phyloP scores from a whole-genome alignment of 1,140 invertebrate species.

The Dreissena polymorpha region DNA sequence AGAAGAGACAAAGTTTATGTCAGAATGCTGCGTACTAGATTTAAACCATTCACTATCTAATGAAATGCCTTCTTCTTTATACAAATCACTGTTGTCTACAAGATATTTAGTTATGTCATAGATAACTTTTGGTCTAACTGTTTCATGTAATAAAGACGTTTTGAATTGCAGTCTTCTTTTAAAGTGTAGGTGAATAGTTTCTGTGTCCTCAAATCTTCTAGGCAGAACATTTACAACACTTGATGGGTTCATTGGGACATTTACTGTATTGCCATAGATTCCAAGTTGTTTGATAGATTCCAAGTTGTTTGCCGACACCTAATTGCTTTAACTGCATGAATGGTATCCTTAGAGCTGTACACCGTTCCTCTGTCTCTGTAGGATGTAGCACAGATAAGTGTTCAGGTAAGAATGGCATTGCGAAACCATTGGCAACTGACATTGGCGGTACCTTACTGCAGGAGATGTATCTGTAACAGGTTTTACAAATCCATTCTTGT shows the following conservation, averaged over 20 bases:
- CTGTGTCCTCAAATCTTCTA: no score
- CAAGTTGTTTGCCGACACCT: constrained; percentile 48
- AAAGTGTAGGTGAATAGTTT: no score
- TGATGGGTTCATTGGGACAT: constrained; percentile 52
- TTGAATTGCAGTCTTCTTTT: constrained; percentile 33
- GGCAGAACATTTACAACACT: constrained; percentile 15
- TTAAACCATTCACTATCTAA: constrained; percentile 35
- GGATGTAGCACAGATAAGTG: background rate
- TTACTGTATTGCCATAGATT: constrained; percentile 53
- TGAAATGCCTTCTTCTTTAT: no score
- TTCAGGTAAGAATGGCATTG: background rate
- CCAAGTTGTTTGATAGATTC: no score
- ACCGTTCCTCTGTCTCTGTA: no score
- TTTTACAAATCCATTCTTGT: constrained; percentile 55
- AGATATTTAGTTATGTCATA: constrained; percentile 52
- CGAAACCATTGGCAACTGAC: constrained; percentile 34
- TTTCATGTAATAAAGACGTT: constrained; percentile 31
- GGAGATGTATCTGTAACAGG: constrained; percentile 49
- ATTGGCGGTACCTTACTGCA: constrained; percentile 46
- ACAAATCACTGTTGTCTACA: no score
- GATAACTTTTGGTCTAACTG: no score
- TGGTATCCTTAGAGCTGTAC: no score
- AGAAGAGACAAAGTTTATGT: constrained; percentile 4
- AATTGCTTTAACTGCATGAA: constrained; percentile 56
- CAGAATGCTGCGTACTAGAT: constrained; percentile 1